Percentiles rank a stretch among this genome's conserved stretches.
phyloP scores from a whole-genome alignment of 2,797 vertebrate species.

The Acanthurus lineatus region DNA sequence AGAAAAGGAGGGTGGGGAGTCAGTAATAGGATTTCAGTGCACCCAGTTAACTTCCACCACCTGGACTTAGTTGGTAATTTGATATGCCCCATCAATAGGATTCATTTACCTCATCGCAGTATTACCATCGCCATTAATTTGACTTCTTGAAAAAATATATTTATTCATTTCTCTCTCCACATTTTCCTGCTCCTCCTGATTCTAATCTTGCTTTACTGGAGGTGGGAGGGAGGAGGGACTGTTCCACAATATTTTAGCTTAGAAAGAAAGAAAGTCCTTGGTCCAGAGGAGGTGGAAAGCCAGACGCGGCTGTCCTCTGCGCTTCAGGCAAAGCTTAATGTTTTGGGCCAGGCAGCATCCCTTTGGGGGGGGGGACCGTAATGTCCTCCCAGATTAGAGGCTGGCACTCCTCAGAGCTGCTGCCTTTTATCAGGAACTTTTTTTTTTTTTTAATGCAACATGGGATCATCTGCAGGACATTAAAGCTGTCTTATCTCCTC shows the following conservation, averaged over 20 bases:
- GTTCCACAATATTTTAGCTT: constrained; percentile 54
- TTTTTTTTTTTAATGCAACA: constrained; percentile 74
- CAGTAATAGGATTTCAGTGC: constrained; percentile 89
- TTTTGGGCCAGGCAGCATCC: constrained; percentile 63
- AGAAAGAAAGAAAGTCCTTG: constrained; percentile 51
- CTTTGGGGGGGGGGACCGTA: constrained; percentile 63
- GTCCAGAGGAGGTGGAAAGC: constrained; percentile 56
- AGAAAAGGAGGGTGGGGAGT: constrained; percentile 72
- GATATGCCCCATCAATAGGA: constrained; percentile 88
- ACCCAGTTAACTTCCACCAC: constrained; percentile 89
- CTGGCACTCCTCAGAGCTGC: constrained; percentile 64
- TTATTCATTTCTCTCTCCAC: constrained; percentile 61
- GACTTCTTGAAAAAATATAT: constrained; percentile 71
- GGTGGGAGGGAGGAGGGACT: constrained; percentile 34
- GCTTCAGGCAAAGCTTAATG: constrained; percentile 72
- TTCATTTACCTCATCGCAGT: constrained; percentile 84
- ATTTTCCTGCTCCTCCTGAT: constrained; percentile 67
- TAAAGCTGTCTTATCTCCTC: constrained; percentile 69
- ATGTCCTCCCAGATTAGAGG: constrained; percentile 78
- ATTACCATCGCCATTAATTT: constrained; percentile 82
- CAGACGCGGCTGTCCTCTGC: constrained; percentile 53
- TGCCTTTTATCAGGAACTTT: constrained; percentile 72
- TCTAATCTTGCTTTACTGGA: constrained; percentile 65
- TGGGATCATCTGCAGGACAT: constrained; percentile 73
- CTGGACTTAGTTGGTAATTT: constrained; percentile 89